Conservation (phyloP, 1,140 invertebrate genomes). For the Camponotus vicinus region DNA sequence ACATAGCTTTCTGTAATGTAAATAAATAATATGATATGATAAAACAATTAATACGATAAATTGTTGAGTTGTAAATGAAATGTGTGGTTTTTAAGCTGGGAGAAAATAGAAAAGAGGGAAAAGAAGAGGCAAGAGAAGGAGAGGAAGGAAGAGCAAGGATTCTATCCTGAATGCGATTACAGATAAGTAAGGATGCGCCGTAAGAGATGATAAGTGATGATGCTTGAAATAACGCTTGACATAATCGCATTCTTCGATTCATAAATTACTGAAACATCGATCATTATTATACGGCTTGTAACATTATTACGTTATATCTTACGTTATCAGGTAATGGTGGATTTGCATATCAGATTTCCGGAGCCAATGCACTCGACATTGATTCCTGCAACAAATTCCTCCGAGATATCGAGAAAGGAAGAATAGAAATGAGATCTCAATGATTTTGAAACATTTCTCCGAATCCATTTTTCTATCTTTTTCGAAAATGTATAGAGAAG, state of each 20-base stretch:
- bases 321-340: conserved; percentile 40
- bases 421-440: conserved; percentile 1
- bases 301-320: conserved; percentile 51
- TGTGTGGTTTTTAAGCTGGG: not conserved
- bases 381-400: conserved; percentile 35
- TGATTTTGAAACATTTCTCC: not conserved
- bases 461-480: not conserved
- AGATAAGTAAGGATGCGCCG: not conserved
- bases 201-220: conserved; percentile 5
- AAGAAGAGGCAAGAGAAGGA: too few relatives aligned
- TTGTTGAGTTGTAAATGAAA: not conserved
- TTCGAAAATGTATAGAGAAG: not conserved
- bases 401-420: not conserved
- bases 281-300: conserved; percentile 49
- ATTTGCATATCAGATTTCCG: conserved; percentile 54
- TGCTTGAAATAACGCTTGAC: conserved; percentile 4
- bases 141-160: too few relatives aligned
- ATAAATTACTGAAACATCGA: conserved; percentile 44
- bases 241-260: conserved; percentile 18
- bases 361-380: conserved; percentile 30
- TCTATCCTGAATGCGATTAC: not conserved
- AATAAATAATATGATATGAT: not conserved
- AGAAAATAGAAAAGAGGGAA: not conserved
- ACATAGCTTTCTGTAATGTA: not conserved
- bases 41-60: conserved; percentile 1